Evolutionary conservation across 2,113 vertebrate genomes (phyloP), one percentile per base, ranked within the genome.

Genomic region (Tachysurus fulvidraco): DNA sequence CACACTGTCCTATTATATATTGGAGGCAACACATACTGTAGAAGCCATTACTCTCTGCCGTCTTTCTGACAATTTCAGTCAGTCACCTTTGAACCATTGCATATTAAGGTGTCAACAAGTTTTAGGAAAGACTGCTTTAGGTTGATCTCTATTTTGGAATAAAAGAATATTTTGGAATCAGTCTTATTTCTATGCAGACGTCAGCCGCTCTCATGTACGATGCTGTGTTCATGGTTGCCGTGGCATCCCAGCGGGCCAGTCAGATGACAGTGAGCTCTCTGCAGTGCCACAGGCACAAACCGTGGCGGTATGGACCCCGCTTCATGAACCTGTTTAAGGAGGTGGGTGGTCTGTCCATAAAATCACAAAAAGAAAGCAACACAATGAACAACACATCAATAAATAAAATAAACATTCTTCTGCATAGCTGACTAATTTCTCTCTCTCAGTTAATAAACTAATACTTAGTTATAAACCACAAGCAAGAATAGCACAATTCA

Each of bases 251-350:
- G 92, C 95, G 96, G 4, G 96, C 97, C 84, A 93, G 96, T 16
- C 98, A 99, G 94, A 95, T 99, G 95, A 95, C 98, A 0, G 97
- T 99, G 92, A 98, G 97, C 94, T 99, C 98, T 85, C 94, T 99
- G 50, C 98, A 99, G 93, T 99, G 98, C 92, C 98, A 99, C 93
- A 95, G 98, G 36, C 98, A 99, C 93, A 98, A 98, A 86, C 98
- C 98, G 0, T 99, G 98, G 98, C 96, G 97, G 88, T 99, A 98
- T 28, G 98, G 98, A 82, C 96, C 96, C 0, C 93, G 97, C 83
- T 99, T 99, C 91, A 99, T 99, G 96, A 98, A 97, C 90, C 94
- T 99, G 81, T 98, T 99, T 92, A 98, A 98, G 92, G 98, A 99
- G 96, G 98, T 95, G 93, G 95, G 95, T 93, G 25, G 14, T 25